phyloP scores from a whole-genome alignment of 2,113 vertebrate genomes.

The Diadophis punctatus region DNA sequence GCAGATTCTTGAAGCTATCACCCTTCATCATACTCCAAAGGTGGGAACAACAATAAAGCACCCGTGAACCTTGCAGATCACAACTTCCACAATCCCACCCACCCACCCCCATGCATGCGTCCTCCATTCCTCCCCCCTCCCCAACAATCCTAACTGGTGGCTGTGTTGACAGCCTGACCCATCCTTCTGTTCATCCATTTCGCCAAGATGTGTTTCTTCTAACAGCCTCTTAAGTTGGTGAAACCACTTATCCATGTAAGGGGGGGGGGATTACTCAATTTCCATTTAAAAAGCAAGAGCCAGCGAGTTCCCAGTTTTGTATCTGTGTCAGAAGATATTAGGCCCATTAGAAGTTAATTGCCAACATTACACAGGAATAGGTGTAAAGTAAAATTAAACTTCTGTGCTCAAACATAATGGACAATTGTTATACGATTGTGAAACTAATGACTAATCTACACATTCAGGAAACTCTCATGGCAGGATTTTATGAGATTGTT shows the following conservation, averaged over 20 bases:
- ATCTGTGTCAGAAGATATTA: neutral
- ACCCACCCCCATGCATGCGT: neutral
- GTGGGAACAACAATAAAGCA: neutral
- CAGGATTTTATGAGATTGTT: neutral
- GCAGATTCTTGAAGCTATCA: neutral
- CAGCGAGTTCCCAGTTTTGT: neutral
- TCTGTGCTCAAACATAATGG: neutral
- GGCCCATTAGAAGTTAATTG: neutral
- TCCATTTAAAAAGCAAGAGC: neutral
- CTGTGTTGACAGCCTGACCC: too few relatives aligned
- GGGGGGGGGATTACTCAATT: neutral
- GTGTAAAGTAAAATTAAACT: slow-evolving; percentile 12
- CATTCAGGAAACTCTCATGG: neutral
- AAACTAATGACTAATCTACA: neutral
- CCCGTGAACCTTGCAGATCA: neutral
- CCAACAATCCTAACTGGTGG: neutral
- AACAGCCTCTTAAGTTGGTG: neutral
- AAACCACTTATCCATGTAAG: neutral
- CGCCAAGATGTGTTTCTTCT: neutral
- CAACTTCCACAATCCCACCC: neutral
- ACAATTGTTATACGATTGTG: neutral
- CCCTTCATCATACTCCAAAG: neutral
- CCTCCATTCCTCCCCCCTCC: neutral
- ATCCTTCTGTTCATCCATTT: neutral
- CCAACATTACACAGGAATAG: neutral